Percentiles rank a stretch among this genome's conserved stretches.
Conservation (phyloP, 2,888 invertebrate genomes). For the Anagyrus pseudococci region DNA sequence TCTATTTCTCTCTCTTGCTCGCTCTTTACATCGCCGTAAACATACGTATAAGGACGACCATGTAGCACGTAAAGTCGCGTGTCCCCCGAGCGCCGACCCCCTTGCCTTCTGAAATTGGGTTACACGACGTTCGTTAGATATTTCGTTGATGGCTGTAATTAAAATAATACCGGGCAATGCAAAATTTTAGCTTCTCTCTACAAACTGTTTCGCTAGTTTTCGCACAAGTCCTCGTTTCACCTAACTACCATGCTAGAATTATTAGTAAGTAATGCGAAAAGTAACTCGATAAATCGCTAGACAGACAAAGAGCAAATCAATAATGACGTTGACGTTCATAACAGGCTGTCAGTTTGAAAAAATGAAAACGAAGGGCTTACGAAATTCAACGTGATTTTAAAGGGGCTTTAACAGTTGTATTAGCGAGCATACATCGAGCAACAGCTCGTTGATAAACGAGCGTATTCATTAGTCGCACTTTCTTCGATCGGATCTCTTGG, state of each 20-base stretch:
- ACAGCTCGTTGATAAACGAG: conserved; percentile 16
- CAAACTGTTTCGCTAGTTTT: too few relatives aligned
- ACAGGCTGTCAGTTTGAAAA: background rate
- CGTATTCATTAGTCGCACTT: conserved; percentile 9
- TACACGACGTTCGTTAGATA: conserved; percentile 45
- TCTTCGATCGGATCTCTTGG: conserved; percentile 18
- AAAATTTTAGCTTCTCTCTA: background rate
- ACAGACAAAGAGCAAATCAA: too few relatives aligned
- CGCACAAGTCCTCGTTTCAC: too few relatives aligned
- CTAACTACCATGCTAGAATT: too few relatives aligned
- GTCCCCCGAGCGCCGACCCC: conserved; percentile 37
- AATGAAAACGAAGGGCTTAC: background rate
- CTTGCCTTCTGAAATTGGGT: conserved; percentile 45
- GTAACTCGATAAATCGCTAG: too few relatives aligned
- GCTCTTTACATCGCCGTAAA: background rate
- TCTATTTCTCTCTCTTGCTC: background rate
- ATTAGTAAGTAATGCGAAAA: too few relatives aligned
- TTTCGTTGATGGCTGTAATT: conserved; percentile 48
- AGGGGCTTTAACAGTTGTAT: conserved; percentile 19
- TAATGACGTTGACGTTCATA: too few relatives aligned
- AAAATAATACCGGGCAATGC: conserved; percentile 35
- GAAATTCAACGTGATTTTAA: too few relatives aligned
- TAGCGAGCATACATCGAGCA: background rate
- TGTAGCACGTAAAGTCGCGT: conserved; percentile 56
- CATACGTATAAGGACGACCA: conserved; percentile 3